Percentiles rank a stretch among this genome's conserved stretches.
Evolutionary conservation across 2,888 invertebrate genomes (phyloP).

Genomic region (Monoplex corrugatus): DNA sequence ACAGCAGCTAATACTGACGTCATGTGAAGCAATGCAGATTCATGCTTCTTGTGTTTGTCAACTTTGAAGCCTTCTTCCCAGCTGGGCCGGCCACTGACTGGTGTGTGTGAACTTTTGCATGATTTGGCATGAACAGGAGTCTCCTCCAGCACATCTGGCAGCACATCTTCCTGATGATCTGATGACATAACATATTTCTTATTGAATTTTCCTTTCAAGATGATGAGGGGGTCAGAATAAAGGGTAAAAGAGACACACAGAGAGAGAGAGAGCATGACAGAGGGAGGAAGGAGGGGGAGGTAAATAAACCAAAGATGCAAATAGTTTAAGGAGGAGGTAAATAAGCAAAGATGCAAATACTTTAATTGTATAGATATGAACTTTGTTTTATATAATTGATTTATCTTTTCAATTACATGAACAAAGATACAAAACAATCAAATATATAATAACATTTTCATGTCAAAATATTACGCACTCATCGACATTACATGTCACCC

Average conservation of each 20-base stretch:
- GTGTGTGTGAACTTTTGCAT: not conserved
- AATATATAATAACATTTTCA: too few species aligned
- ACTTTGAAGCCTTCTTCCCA: constrained; percentile 27
- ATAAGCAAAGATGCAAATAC: too few species aligned
- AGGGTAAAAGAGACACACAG: too few species aligned
- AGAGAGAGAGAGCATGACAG: not conserved
- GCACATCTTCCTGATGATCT: not conserved
- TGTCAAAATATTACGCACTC: too few species aligned
- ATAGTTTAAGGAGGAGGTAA: too few species aligned
- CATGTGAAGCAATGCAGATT: constrained; percentile 91
- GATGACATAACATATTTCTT: not conserved
- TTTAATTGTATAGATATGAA: too few species aligned
- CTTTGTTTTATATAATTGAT: too few species aligned
- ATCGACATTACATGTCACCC: too few species aligned
- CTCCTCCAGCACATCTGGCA: not conserved
- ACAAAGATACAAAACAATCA: too few species aligned
- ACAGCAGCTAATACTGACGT: constrained; percentile 95
- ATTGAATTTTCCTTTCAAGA: too few species aligned
- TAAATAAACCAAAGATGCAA: not conserved
- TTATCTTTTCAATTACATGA: too few species aligned
- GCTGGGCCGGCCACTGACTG: not conserved
- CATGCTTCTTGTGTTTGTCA: constrained; percentile 80
- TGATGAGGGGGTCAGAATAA: too few species aligned
- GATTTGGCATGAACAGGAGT: not conserved
- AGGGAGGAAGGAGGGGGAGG: not conserved